These are phyloP conservation scores for Fulmarus glacialis DNA, from an alignment of 2,113 vertebrate genomes.

Conservation along the genomic window DNA sequence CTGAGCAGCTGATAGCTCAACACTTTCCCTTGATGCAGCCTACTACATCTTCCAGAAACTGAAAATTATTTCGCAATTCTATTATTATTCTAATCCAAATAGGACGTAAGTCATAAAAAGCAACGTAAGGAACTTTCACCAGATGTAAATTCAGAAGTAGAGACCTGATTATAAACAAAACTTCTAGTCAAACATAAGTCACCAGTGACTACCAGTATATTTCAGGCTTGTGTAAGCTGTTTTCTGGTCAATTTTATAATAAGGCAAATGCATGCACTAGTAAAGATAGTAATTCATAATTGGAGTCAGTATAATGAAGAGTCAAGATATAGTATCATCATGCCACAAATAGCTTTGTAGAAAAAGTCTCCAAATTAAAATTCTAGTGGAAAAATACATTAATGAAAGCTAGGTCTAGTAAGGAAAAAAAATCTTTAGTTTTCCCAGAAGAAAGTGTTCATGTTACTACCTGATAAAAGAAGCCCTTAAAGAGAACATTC, in stretches of 20 bases:
- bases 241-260: not conserved
- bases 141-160: not conserved
- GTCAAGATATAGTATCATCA: not conserved
- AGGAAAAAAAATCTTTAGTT: not conserved
- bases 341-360: not conserved
- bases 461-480: slow-evolving; percentile 4
- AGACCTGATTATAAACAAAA: not conserved
- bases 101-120: not conserved
- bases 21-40: not conserved
- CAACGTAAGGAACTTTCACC: not conserved
- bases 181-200: not conserved
- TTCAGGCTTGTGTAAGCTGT: not conserved
- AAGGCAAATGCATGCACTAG: not conserved
- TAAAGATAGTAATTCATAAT: not conserved
- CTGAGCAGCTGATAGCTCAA: not conserved
- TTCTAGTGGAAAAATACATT: not conserved
- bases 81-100: not conserved
- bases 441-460: not conserved
- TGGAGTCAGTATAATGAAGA: not conserved
- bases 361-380: not conserved
- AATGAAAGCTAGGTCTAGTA: not conserved
- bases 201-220: not conserved
- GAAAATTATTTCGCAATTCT: not conserved
- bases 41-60: not conserved
- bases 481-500: not conserved